Percentiles rank a stretch among this genome's conserved stretches.
Evolutionary conservation across 2,888 invertebrate species (phyloP).

Genomic region (Volucella inflata): DNA sequence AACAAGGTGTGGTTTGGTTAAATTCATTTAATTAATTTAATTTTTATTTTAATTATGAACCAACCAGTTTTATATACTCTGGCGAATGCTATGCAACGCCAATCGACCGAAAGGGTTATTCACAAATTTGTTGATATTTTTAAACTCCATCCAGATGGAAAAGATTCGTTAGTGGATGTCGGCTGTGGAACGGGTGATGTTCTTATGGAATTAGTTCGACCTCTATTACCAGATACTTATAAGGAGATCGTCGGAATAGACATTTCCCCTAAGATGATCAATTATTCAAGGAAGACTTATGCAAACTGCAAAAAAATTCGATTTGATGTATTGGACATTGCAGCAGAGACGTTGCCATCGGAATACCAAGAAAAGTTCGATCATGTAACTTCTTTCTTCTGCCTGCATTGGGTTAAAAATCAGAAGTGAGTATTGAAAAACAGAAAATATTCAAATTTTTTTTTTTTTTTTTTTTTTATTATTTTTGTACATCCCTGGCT

Average conservation of each 20-base stretch:
- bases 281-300: conserved; percentile 86
- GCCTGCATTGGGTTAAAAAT: conserved; percentile 91
- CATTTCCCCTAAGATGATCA: conserved; percentile 91
- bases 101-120: conserved; percentile 87
- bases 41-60: conserved; percentile 84
- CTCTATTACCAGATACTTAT: conserved; percentile 86
- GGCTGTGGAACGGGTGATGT: conserved; percentile 91
- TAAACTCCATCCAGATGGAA: conserved; percentile 85
- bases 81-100: conserved; percentile 88
- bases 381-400: conserved; percentile 90
- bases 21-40: too few species aligned
- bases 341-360: conserved; percentile 84
- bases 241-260: conserved; percentile 87
- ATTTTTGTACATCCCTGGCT: too few species aligned
- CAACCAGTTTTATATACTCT: conserved; percentile 88
- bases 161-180: conserved; percentile 87
- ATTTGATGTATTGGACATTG: conserved; percentile 86
- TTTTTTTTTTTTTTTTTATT: too few species aligned
- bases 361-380: conserved; percentile 86
- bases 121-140: conserved; percentile 86
- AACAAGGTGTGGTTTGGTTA: too few species aligned
- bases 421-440: too few species aligned
- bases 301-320: conserved; percentile 79
- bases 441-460: too few species aligned
- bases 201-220: conserved; percentile 86